Percentiles rank a stretch among this genome's conserved stretches.
These are phyloP conservation scores for Seriola quinqueradiata DNA, from an alignment of 2,113 vertebrate genomes.

Conservation along the genomic window DNA sequence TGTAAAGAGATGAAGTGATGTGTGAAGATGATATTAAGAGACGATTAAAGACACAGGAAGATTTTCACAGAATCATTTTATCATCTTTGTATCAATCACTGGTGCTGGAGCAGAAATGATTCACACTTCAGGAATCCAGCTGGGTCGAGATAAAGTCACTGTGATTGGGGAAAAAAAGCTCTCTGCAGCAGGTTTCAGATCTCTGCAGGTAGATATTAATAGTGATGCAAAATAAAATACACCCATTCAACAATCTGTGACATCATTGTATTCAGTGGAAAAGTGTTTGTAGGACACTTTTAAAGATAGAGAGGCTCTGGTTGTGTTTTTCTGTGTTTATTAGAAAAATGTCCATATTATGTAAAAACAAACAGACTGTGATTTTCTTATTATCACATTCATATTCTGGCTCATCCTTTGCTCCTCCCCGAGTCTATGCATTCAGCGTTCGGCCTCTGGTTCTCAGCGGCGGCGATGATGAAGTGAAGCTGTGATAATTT, in stretches of 20 bases:
- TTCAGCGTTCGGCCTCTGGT: not conserved
- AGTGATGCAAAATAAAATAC: too few species aligned
- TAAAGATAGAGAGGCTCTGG: too few species aligned
- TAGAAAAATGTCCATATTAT: not conserved
- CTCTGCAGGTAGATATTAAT: too few species aligned
- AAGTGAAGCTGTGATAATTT: conserved; percentile 68
- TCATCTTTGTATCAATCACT: conserved; percentile 9
- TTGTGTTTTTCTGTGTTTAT: not conserved
- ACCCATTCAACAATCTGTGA: too few species aligned
- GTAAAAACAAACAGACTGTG: not conserved
- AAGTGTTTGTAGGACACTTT: too few species aligned
- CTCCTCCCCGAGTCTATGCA: not conserved
- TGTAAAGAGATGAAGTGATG: not conserved
- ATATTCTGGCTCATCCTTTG: not conserved
- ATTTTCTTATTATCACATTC: not conserved
- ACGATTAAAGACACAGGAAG: not conserved
- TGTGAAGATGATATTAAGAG: not conserved
- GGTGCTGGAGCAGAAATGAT: conserved; percentile 3
- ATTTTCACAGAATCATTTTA: not conserved
- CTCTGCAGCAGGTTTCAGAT: too few species aligned
- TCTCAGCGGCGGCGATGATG: conserved; percentile 52
- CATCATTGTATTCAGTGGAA: too few species aligned
- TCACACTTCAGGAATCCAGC: conserved; percentile 32
- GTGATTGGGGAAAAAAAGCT: too few species aligned
- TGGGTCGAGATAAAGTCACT: not conserved